A percentile compares a stretch with the other conserved stretches of the same genome.
These are phyloP conservation scores for Erannis defoliaria DNA, from an alignment of 2,888 invertebrate genomes.

Conservation along the genomic window DNA sequence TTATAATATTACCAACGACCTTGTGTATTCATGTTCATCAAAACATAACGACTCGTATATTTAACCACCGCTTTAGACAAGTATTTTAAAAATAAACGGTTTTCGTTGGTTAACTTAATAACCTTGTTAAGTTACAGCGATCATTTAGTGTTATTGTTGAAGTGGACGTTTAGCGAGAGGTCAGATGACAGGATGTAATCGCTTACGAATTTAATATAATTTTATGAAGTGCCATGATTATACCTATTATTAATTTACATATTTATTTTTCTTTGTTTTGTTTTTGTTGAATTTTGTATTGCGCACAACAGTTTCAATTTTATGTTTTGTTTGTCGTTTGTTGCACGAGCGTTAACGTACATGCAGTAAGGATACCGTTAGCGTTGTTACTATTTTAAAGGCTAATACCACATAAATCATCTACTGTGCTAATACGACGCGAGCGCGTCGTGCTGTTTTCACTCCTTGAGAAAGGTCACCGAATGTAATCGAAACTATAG, in stretches of 20 bases:
- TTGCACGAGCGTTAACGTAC: not conserved
- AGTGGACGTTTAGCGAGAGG: constrained; percentile 27
- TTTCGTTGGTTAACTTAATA: not conserved
- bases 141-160: not conserved
- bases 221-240: constrained; percentile 52
- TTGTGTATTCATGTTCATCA: not conserved
- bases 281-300: constrained; percentile 31
- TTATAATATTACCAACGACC: not conserved
- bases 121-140: not conserved
- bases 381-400: too few relatives aligned
- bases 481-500: too few relatives aligned
- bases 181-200: constrained; percentile 26
- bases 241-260: constrained; percentile 23
- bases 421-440: too few relatives aligned
- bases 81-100: not conserved
- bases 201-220: constrained; percentile 41
- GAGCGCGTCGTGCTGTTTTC: too few relatives aligned
- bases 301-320: constrained; percentile 31
- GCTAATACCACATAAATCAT: too few relatives aligned
- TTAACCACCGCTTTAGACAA: not conserved
- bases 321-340: not conserved
- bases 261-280: constrained; percentile 34
- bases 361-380: constrained; percentile 22
- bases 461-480: too few relatives aligned
- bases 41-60: not conserved